phyloP scores from a whole-genome alignment of 2,113 vertebrate genomes.

The Ageneiosus marmoratus region DNA sequence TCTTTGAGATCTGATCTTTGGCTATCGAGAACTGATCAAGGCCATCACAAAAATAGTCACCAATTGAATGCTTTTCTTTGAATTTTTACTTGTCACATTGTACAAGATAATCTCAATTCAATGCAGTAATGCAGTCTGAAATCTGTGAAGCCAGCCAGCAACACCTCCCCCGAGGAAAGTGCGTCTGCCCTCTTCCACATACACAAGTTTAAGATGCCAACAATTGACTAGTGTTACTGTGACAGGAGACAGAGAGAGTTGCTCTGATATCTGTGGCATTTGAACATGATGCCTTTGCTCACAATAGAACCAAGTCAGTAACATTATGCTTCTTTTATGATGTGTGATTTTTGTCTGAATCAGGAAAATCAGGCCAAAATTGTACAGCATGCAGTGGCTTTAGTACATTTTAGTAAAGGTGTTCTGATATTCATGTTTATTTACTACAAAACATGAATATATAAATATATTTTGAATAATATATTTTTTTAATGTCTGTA shows the following conservation, averaged over 20 bases:
- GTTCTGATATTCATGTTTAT: neutral
- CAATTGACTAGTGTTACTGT: neutral
- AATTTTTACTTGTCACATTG: neutral
- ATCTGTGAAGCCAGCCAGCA: neutral
- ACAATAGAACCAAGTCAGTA: neutral
- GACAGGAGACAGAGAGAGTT: neutral
- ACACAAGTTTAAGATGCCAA: neutral
- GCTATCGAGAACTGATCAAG: neutral
- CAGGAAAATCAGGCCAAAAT: neutral
- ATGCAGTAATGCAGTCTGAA: too few species aligned
- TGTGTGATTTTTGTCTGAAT: neutral
- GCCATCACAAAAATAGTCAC: too few species aligned
- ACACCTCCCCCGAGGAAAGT: neutral
- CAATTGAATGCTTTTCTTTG: neutral
- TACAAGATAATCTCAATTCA: too few species aligned
- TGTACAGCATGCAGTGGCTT: too few species aligned
- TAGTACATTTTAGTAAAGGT: too few species aligned
- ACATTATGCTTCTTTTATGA: neutral
- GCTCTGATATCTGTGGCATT: too few species aligned
- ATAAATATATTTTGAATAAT: too few species aligned
- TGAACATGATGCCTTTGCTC: neutral
- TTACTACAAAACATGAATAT: too few species aligned
- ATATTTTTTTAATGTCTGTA: neutral
- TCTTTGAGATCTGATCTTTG: neutral
- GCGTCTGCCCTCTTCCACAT: neutral